Evolutionary conservation across 2,113 vertebrate species (phyloP).

Genomic region (Ciconia boyciana): DNA sequence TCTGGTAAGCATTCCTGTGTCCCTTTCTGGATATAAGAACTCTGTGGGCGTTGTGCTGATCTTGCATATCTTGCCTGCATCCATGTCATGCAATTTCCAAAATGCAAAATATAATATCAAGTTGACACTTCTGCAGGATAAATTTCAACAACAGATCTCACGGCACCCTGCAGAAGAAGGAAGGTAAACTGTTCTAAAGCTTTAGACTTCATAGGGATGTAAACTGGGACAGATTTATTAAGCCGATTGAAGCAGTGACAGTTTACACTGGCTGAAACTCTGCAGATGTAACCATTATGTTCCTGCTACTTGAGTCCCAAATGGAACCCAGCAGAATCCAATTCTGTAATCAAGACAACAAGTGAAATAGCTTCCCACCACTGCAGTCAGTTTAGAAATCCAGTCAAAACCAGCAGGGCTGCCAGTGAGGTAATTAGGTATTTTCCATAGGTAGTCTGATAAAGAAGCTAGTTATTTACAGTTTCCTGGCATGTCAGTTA

Average conservation of each 20-base stretch:
- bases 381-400: neutral
- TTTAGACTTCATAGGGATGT: neutral
- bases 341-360: neutral
- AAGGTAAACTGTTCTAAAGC: neutral
- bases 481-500: neutral
- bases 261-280: neutral
- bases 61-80: neutral
- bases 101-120: neutral
- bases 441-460: neutral
- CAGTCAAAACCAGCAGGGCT: neutral
- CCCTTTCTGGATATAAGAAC: neutral
- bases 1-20: accelerated
- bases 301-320: neutral
- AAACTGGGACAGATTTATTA: neutral
- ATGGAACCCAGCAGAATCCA: neutral
- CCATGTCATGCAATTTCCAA: neutral
- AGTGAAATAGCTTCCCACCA: neutral
- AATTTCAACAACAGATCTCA: neutral
- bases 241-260: neutral
- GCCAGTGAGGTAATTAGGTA: neutral
- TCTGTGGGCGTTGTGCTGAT: neutral
- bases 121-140: neutral
- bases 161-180: neutral
- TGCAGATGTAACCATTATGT: neutral
- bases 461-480: slow-evolving; percentile 14